Conservation (phyloP, 2,113 vertebrate species). For the Hucho hucho region DNA sequence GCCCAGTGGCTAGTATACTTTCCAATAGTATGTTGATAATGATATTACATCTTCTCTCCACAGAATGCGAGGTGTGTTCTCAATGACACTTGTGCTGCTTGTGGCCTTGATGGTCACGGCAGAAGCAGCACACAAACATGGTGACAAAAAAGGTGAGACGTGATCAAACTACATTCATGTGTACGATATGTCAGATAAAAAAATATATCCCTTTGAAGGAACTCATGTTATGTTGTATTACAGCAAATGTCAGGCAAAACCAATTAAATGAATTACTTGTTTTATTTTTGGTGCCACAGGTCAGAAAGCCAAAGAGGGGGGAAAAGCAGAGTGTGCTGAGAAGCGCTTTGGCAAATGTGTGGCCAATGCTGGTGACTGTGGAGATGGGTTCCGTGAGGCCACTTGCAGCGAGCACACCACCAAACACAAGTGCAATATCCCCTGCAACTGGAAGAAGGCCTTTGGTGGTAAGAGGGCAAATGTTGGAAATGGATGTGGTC, state of each 20-base stretch:
- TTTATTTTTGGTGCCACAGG: conserved; percentile 39
- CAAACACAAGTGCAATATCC: conserved; percentile 87
- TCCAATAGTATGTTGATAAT: not conserved
- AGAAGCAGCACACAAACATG: too few relatives aligned
- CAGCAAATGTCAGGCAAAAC: too few relatives aligned
- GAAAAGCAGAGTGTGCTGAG: conserved; percentile 80
- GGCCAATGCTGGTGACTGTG: conserved; percentile 86
- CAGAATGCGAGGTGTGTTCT: conserved; percentile 82
- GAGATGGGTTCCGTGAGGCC: conserved; percentile 82
- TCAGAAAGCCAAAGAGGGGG: conserved; percentile 55
- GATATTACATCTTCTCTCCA: not conserved
- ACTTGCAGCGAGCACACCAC: conserved; percentile 81
- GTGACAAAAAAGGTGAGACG: too few relatives aligned
- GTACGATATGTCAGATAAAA: too few relatives aligned
- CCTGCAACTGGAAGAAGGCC: conserved; percentile 98
- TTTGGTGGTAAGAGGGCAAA: conserved; percentile 82
- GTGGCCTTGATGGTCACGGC: conserved; percentile 69
- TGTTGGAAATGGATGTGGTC: not conserved
- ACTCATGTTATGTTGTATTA: too few relatives aligned
- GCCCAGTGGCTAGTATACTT: too few relatives aligned
- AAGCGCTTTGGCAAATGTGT: conserved; percentile 84
- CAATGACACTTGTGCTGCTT: conserved; percentile 71
- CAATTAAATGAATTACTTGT: too few relatives aligned
- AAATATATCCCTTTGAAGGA: too few relatives aligned
- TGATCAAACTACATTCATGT: too few relatives aligned